Evolutionary conservation across 2,113 vertebrate species (phyloP), one percentile per base, ranked within the genome.

Genomic region (Chaenocephalus aceratus): DNA sequence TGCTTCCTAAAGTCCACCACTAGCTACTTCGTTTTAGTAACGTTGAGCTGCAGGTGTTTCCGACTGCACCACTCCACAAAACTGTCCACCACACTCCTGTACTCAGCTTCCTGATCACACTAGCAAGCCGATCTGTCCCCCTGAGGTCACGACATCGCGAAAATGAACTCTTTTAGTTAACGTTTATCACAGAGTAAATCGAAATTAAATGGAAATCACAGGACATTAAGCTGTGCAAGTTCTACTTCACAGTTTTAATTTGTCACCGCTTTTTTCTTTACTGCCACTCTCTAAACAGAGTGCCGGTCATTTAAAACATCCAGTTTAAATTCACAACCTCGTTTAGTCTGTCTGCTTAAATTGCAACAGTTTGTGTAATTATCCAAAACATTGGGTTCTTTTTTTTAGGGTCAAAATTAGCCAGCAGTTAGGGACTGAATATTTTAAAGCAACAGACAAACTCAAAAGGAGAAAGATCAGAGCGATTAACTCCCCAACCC

Each of bases 351-450:
- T 46, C 60, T 18, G 68, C 63, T 48, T 11, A 84, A 89, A 87
- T 83, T 80, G 77, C 41, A 70, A 8, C 44, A 41, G 77, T 80
- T 30, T 85, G 56, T 82, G 81, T 78, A 79, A 90, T 90, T 87
- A 87, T 86, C 63, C 88, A 79, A 66, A 83, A 86, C 72, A 84
- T 8, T 41, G 26, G 53, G 13, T 34, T 3, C 26, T 6, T 71
- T 65, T 79, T 79, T 86, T 71, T 56, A 61, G 30, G 72, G 62
- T 77, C 16, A 61, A 15, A 72, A 53, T 79, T 56, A 81, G n/a
- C 59, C 62, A 6, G 36, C 11, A 34, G 49, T 76, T 74, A 53
- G 14, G 16, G 60, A 74, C n/a, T 3, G 26, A 41, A 6, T 75
- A 45, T 77, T 83, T 79, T 57, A 68, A 48, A 78, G 65, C 26